phyloP scores from a whole-genome alignment of 2,113 vertebrate species.

The Charina bottae region DNA sequence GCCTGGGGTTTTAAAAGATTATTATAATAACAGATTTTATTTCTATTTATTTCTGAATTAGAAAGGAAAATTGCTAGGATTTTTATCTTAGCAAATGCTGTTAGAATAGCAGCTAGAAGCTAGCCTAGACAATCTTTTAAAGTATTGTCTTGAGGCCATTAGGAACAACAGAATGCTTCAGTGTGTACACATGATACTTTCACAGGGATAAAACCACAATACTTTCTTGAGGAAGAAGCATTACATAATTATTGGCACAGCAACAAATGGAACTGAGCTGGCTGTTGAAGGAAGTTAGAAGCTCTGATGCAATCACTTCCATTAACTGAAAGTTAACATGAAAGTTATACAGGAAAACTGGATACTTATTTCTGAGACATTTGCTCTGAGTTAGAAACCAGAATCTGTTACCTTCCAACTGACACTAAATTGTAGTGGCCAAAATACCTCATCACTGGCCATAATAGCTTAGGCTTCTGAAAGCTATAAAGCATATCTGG shows the following conservation, averaged over 20 bases:
- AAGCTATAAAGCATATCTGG: neutral
- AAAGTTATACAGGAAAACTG: neutral
- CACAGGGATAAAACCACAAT: neutral
- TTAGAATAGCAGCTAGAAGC: slow-evolving; percentile 5
- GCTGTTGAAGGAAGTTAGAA: neutral
- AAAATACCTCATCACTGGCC: neutral
- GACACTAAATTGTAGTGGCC: neutral
- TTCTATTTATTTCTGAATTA: slow-evolving; percentile 10
- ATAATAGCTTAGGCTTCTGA: neutral
- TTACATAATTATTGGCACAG: slow-evolving; percentile 10
- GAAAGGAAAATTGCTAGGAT: neutral
- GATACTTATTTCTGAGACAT: neutral
- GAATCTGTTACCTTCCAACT: neutral
- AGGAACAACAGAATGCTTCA: neutral
- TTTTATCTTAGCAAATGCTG: neutral
- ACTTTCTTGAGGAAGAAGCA: neutral
- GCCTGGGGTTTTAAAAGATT: neutral
- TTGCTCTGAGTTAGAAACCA: neutral
- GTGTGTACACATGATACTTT: neutral
- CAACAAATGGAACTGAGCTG: neutral
- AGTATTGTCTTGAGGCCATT: neutral
- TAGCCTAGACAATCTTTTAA: neutral
- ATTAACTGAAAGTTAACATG: neutral
- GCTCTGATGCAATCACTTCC: neutral
- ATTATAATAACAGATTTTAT: neutral